Evolutionary conservation across 2,888 invertebrate species (phyloP), one percentile per base, ranked within the genome.

Genomic region (Aphrophora alni): DNA sequence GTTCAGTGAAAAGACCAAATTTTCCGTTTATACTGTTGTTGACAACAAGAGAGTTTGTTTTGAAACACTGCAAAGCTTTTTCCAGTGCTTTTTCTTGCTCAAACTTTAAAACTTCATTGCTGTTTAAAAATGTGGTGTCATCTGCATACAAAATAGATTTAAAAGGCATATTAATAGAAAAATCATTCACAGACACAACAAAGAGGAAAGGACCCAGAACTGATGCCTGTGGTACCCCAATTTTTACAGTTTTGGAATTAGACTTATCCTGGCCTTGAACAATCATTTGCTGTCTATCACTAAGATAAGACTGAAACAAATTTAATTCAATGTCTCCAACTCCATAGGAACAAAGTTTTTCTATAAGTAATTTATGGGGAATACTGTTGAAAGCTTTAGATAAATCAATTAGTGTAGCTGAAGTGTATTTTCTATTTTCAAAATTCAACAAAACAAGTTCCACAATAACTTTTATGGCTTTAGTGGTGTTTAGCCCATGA

Each of bases 141-240:
- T n/a, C n/a, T n/a, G n/a, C n/a, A n/a, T n/a, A n/a, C n/a, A n/a
- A n/a, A n/a, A n/a, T n/a, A n/a, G n/a, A n/a, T n/a, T n/a, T n/a
- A n/a, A n/a, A n/a, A n/a, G n/a, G n/a, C n/a, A n/a, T n/a, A n/a
- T n/a, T n/a, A n/a, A n/a, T n/a, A n/a, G n/a, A n/a, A n/a, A n/a
- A n/a, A n/a, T n/a, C n/a, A n/a, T n/a, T n/a, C n/a, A n/a, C n/a
- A n/a, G n/a, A n/a, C n/a, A n/a, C n/a, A n/a, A n/a, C n/a, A n/a
- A n/a, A n/a, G n/a, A n/a, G n/a, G n/a, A n/a, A 77, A 44, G 25
- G 73, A 59, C 77, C 28, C 33, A 68, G 68, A 24, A 68, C 68
- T 21, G 68, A 68, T n/a, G 5, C 68, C 10, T 68, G 68, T 21
- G 68, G n/a, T 68, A 21, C 4, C 4, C n/a, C 68, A 68, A 24